Conservation (phyloP, 2,888 invertebrate genomes). For the Unio delphinus region DNA sequence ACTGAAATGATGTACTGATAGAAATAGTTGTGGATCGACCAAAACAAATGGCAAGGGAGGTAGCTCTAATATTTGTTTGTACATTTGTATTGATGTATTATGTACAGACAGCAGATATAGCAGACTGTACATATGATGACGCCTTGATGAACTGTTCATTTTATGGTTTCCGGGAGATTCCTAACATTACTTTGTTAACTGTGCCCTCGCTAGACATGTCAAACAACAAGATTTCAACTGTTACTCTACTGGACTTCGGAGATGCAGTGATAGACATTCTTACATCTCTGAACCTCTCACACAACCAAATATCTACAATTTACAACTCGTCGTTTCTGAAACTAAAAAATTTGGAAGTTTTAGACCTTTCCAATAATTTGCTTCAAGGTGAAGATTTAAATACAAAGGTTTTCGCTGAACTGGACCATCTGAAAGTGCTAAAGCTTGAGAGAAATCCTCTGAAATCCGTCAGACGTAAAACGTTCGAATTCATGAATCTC, state of each 20-base stretch:
- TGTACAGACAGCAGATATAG: too few species aligned
- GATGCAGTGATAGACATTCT: constrained; percentile 1
- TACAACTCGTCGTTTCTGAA: constrained; percentile 13
- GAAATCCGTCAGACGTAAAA: constrained; percentile 8
- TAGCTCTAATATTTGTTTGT: too few species aligned
- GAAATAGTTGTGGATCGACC: too few species aligned
- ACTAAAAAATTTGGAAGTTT: constrained; percentile 9
- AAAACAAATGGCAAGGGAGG: too few species aligned
- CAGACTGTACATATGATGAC: too few species aligned
- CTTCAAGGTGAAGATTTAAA: constrained; percentile 14
- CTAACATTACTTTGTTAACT: too few species aligned
- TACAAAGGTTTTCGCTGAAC: constrained; percentile 17
- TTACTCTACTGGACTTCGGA: constrained; percentile 15
- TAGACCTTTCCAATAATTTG: constrained; percentile 29
- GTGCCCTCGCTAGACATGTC: constrained; percentile 16
- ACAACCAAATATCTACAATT: constrained; percentile 20
- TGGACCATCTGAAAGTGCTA: constrained; percentile 11
- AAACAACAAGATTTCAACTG: constrained; percentile 20
- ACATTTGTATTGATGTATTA: too few species aligned
- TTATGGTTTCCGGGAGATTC: too few species aligned
- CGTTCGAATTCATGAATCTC: constrained; percentile 25
- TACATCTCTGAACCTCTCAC: constrained; percentile 7
- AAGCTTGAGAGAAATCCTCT: constrained; percentile 25
- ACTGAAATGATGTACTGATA: too few species aligned
- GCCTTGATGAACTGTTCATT: too few species aligned